These are phyloP conservation scores for Anadara kagoshimensis DNA, from an alignment of 1,140 invertebrate genomes.

Conservation along the genomic window DNA sequence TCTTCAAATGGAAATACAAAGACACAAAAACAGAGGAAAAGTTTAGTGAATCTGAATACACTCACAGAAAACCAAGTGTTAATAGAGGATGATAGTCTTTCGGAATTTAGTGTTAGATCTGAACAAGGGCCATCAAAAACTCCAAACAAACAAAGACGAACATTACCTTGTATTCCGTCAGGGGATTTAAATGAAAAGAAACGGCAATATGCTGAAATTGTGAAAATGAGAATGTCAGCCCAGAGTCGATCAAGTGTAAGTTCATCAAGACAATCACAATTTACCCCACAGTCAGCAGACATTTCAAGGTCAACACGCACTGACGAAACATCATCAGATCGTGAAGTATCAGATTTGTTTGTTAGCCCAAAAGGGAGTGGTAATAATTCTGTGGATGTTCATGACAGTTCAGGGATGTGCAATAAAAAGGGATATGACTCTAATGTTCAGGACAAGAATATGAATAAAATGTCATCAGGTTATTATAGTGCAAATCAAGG, in stretches of 20 bases:
- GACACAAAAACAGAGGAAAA: constrained; percentile 4
- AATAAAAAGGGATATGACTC: background rate
- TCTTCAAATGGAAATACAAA: background rate
- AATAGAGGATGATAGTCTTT: background rate
- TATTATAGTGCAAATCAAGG: background rate
- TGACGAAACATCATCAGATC: constrained; percentile 28
- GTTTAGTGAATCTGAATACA: constrained; percentile 8
- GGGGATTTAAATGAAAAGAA: constrained; percentile 31
- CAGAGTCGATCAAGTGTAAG: constrained; percentile 25
- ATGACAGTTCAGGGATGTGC: background rate
- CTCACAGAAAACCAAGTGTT: constrained; percentile 5
- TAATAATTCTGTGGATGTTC: background rate
- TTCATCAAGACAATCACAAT: constrained; percentile 27
- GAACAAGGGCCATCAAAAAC: constrained; percentile 19
- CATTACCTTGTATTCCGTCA: constrained; percentile 30
- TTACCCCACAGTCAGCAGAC: constrained; percentile 18
- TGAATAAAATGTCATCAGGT: background rate
- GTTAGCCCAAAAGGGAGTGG: background rate
- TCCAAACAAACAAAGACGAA: constrained; percentile 27
- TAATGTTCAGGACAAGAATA: background rate
- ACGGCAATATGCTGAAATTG: constrained; percentile 35
- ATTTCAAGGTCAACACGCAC: constrained; percentile 1
- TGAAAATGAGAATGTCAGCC: constrained; percentile 32
- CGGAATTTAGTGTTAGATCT: constrained; percentile 4
- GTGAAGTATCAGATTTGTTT: constrained; percentile 33